Evolutionary conservation across 2,888 invertebrate genomes (phyloP), one percentile per base, ranked within the genome.

Genomic region (Cephus pygmeus): DNA sequence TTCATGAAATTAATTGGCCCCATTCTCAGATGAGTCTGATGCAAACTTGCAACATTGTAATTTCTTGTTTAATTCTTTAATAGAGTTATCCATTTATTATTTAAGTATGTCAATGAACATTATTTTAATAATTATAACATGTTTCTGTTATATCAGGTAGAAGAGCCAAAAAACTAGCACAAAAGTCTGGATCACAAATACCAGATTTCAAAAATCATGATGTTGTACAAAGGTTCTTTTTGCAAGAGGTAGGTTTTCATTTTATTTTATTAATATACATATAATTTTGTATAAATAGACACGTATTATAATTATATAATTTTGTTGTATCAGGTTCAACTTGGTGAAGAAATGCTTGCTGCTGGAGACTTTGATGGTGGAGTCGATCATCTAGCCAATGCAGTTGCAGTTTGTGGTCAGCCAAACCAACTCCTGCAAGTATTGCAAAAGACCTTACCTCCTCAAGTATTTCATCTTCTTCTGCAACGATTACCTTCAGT

Each of bases 351-450:
- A 89, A 92, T 98, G 81, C 92, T 99, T 85, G 95, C 96, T 23
- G 94, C 94, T n/a, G 98, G 98, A 23, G 96, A 98, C 88, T 91
- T 97, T 81, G 97, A 98, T 83, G 96, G 95, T 73, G 99, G 98
- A 69, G 97, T 99, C 76, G 98, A 98, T 91, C 99, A 99, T 93
- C 94, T 99, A 84, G 97, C 97, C 73, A 98, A 98, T 92, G 99
- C 99, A 12, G 97, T 99, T n/a, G 97, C 98, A 4, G 97, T 99
- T 35, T 99, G 99, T 90, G 98, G 98, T 15, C 98, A 99, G 91
- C 97, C 98, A 0, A 95, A 96, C 87, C 97, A 98, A 90, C 93
- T 98, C 76, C 93, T 98, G 75, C 95, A 96, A 90, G 96, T 97
- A 81, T 94, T 99, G 77, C 98, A 98, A 92, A 98, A 98, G 92